Evolutionary conservation across 2,888 invertebrate genomes (phyloP), one percentile per base, ranked within the genome.

Genomic region (Leptinotarsa haldemani): DNA sequence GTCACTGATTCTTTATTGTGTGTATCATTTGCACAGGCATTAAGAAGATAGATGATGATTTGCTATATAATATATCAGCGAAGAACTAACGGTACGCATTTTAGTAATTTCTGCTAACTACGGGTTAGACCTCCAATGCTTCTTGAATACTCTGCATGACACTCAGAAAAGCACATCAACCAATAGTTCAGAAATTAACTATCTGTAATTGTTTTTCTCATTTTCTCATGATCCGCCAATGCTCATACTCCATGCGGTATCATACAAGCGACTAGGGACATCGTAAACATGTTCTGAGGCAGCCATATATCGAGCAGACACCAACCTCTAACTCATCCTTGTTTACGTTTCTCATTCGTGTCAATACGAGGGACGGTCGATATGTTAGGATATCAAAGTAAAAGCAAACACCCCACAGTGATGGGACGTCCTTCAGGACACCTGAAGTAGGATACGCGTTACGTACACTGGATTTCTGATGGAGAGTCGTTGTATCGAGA

Each of bases 321-420:
- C 61, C 61, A 40, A 61, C 61, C 74, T 63, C 73, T 77, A 74
- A 78, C 68, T 75, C 71, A 78, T 76, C 65, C 73, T 18, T 77
- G 78, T 78, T 77, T 78, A 75, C 72, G 30, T 70, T 63, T 69
- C 61, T 65, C 58, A 69, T 66, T 65, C 56, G 67, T 71, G 77
- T 78, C 78, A 78, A 77, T 78, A 75, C 65, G 65, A 52, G 65
- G 69, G 66, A 71, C 68, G 70, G 73, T 77, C 73, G 74, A 76
- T 79, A 79, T 77, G 71, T 76, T 76, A 74, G 73, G 74, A 71
- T 74, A 77, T 71, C 71, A 65, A 69, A 73, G 70, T 73, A 65
- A 73, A 71, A 66, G 69, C 63, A 77, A 76, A 73, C 75, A 78
- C 64, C 20, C 68, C 25, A 61, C n/a, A 61, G 58, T 66, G 50